Percentiles rank a stretch among this genome's conserved stretches.
phyloP scores from a whole-genome alignment of 1,140 invertebrate genomes.

The Rhopalosiphum maidis region DNA sequence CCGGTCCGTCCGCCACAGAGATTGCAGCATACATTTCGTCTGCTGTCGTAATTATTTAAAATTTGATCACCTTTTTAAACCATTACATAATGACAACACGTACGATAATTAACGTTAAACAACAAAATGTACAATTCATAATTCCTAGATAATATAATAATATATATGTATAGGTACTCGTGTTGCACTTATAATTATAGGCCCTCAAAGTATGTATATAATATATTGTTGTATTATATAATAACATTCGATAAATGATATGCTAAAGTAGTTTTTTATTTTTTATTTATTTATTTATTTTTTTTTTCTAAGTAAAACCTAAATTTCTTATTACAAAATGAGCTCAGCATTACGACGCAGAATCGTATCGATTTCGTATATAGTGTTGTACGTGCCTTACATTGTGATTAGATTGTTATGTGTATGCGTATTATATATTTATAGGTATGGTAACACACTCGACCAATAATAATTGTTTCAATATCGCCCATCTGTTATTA shows the following conservation, averaged over 20 bases:
- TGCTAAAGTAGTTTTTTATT: neutral
- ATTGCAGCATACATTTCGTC: neutral
- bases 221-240: neutral
- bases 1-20: neutral
- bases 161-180: neutral
- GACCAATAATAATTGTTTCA: neutral
- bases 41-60: neutral
- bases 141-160: neutral
- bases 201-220: neutral
- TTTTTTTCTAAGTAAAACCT: neutral
- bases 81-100: neutral
- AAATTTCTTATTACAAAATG: constrained; percentile 16
- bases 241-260: neutral
- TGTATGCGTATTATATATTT: neutral
- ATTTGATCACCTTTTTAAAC: neutral
- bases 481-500: neutral
- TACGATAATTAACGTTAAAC: neutral
- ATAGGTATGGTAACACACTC: neutral
- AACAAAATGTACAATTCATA: neutral
- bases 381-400: neutral
- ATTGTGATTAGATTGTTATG: neutral
- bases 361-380: neutral
- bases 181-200: neutral
- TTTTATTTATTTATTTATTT: neutral
- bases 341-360: neutral